Evolutionary conservation across 1,140 invertebrate species (phyloP).

Genomic region (Bombus haemorrhoidalis): DNA sequence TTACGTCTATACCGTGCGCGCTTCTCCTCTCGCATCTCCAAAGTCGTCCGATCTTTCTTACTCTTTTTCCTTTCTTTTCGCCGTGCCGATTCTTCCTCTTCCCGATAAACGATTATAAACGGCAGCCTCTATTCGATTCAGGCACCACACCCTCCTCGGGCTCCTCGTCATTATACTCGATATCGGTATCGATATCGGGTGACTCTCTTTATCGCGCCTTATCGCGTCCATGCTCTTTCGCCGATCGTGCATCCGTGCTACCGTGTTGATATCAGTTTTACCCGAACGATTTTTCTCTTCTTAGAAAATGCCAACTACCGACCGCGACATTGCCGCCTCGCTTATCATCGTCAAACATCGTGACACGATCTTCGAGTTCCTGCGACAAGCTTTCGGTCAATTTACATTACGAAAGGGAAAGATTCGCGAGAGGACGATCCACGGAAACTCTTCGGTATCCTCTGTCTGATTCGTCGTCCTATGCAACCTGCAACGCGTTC

Average conservation of each 20-base stretch:
- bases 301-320: conserved; percentile 11
- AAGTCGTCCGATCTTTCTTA: neutral
- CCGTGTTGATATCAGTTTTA: conserved; percentile 61
- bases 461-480: neutral
- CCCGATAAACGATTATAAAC: conserved; percentile 9
- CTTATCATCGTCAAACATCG: neutral
- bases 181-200: conserved; percentile 56
- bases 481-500: neutral
- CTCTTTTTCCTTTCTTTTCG: neutral
- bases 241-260: conserved; percentile 57
- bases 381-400: no score
- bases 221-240: conserved; percentile 62
- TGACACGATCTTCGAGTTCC: neutral
- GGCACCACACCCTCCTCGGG: conserved; percentile 39
- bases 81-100: neutral
- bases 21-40: neutral
- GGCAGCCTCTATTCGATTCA: conserved; percentile 42
- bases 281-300: conserved; percentile 35
- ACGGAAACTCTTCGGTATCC: neutral
- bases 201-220: conserved; percentile 55
- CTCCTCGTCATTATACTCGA: conserved; percentile 57
- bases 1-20: neutral
- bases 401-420: no score
- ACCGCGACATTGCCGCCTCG: neutral
- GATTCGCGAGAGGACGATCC: neutral